phyloP scores from a whole-genome alignment of 2,113 vertebrate species.

The rat (Rattus norvegicus) region GRCr8 NC_086035.1:35192001-35192500 shows the following conservation, averaged over 20 bases:
- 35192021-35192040: not conserved
- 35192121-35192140: not conserved
- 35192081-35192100: not conserved
- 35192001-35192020: not conserved
- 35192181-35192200: not conserved
- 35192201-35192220: not conserved
- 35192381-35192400: not conserved
- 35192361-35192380: not conserved
- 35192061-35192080: not conserved
- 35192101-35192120: not conserved
- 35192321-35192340: conserved; percentile 34
- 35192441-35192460: not conserved
- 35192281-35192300: conserved; percentile 34
- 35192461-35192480: not conserved
- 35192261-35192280: conserved; percentile 2
- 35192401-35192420: not conserved
- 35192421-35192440: not conserved
- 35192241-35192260: no score
- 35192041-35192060: not conserved
- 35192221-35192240: not conserved
- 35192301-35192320: not conserved
- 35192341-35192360: conserved; percentile 43
- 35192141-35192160: not conserved
- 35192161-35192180: not conserved
- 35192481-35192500: not conserved